Base-by-base conservation (phyloP, 1,140 invertebrate species). In the Heliconius himera region DNA sequence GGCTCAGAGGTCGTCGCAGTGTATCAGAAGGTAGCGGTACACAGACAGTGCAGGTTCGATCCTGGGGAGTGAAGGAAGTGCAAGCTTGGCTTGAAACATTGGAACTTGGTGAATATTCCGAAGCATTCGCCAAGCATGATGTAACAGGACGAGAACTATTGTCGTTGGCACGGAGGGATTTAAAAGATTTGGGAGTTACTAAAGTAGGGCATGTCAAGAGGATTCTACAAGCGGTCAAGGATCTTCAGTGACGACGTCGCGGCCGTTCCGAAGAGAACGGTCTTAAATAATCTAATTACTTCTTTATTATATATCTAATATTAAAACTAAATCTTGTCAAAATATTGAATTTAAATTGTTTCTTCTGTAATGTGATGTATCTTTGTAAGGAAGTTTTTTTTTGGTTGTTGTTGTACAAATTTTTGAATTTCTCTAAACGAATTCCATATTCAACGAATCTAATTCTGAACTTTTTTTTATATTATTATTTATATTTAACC, bases 161-260 rank as follows among this genome's bases (percentile, higher is more conserved):
- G 1, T 96, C 97, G 13, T 94, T 99, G 71, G 98, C 98, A 5
- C 95, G 98, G 74, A 93, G 97, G 22, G 98, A 98, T 92, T 95
- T 98, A 0, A 97, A 98, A 90, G 98, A 99, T 83, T 95, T 99
- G 18, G 98, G 98, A 33, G 97, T 99, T 36, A 97, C 96, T 3
- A 99, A 99, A 95, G 96, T 99, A 49, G 98, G 98, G 8, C 98
- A 99, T 90, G 96, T 99, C 3, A 99, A 99, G 93, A 96, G 98
- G 82, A 98, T 99, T 80, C 96, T 99, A 78, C 97, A 98, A 91
- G 98, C 97, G 20, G 98, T 99, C 76, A 98, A 98, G 91, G 98
- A 99, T 91, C 95, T 99, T 13, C 94, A 95, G 88, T 95, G 94
- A 93, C 89, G 88, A 76, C 79, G 88, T 85, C 90, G 92, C 46